Evolutionary conservation across 1,140 invertebrate genomes (phyloP).

Genomic region (Ptiloglossa arizonensis): DNA sequence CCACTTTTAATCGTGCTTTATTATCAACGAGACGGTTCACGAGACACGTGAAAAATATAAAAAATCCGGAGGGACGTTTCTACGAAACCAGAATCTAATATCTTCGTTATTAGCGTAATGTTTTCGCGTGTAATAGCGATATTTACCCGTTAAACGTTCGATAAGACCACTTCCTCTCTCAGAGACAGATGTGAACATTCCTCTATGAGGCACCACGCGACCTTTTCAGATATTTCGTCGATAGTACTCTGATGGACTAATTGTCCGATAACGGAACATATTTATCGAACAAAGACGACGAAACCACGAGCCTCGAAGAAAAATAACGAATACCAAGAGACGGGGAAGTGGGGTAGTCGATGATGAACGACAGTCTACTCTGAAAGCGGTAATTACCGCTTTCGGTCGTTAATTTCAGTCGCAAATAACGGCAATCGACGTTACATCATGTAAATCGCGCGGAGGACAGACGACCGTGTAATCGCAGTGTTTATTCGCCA

Average conservation of each 20-base stretch:
- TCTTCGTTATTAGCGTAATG: neutral
- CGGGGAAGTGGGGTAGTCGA: neutral
- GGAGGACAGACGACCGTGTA: neutral
- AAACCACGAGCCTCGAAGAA: too few relatives aligned
- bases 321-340: neutral
- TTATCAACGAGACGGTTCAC: conserved; percentile 3
- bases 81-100: neutral
- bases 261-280: conserved; percentile 39
- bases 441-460: conserved; percentile 22
- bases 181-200: too few relatives aligned
- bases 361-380: neutral
- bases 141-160: neutral
- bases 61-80: neutral
- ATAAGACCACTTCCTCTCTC: neutral
- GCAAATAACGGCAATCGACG: conserved; percentile 9
- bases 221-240: conserved; percentile 1
- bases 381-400: conserved; percentile 21
- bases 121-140: neutral
- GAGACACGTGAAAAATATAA: neutral
- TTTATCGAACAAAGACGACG: conserved; percentile 31
- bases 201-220: too few relatives aligned
- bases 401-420: conserved; percentile 11
- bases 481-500: conserved; percentile 15
- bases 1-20: neutral
- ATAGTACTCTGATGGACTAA: conserved; percentile 7